Evolutionary conservation across 1,140 invertebrate species (phyloP).

Genomic region (Drosophila elegans): DNA sequence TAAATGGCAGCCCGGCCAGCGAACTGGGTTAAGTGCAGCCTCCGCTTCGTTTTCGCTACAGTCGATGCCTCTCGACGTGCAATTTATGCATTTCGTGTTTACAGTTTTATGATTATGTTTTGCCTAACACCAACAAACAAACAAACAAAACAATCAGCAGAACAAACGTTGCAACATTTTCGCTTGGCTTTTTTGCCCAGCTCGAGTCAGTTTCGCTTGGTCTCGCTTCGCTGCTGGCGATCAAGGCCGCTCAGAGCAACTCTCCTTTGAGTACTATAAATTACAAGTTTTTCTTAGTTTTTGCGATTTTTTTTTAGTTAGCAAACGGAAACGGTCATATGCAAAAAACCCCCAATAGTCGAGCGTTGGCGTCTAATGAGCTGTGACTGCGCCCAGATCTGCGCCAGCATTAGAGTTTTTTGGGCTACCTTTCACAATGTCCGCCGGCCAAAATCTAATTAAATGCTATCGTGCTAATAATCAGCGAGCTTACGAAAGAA

Average conservation of each 20-base stretch:
- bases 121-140: slow-evolving; percentile 60
- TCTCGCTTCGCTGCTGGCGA: slow-evolving; percentile 44
- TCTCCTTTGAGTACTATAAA: slow-evolving; percentile 59
- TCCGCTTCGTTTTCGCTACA: slow-evolving; percentile 10
- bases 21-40: slow-evolving; percentile 71
- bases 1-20: slow-evolving; percentile 32
- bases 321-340: slow-evolving; percentile 62
- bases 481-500: slow-evolving; percentile 45
- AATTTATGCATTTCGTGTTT: slow-evolving; percentile 79
- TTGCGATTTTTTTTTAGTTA: slow-evolving; percentile 14
- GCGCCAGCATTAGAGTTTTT: neutral
- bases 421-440: slow-evolving; percentile 60
- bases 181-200: neutral
- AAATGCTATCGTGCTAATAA: slow-evolving; percentile 78
- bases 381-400: slow-evolving; percentile 47
- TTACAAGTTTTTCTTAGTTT: slow-evolving; percentile 50
- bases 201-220: neutral
- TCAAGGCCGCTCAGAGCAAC: slow-evolving; percentile 56
- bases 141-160: slow-evolving; percentile 79
- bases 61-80: slow-evolving; percentile 45
- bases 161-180: slow-evolving; percentile 76
- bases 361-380: slow-evolving; percentile 52
- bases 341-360: slow-evolving; percentile 40
- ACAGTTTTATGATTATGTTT: slow-evolving; percentile 77
- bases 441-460: slow-evolving; percentile 65